Percentiles rank a stretch among this genome's conserved stretches.
Conservation (phyloP, 2,113 vertebrate genomes). For the Corythaixoides concolor region DNA sequence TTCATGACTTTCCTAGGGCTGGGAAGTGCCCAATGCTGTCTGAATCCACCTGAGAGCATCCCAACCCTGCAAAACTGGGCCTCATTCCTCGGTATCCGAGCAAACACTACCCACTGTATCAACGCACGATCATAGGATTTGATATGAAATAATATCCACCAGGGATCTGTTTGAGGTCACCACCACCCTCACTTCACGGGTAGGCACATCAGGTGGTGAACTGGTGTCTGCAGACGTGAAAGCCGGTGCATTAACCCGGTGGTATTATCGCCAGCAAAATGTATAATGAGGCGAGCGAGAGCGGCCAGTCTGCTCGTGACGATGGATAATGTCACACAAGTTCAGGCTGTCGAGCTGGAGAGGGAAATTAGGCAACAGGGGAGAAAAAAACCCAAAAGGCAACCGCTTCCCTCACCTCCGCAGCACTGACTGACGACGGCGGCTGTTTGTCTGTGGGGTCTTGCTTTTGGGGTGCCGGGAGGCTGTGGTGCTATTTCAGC, state of each 20-base stretch:
- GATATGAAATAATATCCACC: neutral
- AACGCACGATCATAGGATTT: neutral
- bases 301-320: neutral
- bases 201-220: neutral
- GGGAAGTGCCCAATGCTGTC: neutral
- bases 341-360: neutral
- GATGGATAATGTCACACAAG: neutral
- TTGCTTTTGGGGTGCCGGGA: neutral
- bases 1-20: neutral
- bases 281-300: neutral
- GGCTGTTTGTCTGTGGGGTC: neutral
- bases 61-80: neutral
- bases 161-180: neutral
- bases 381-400: neutral
- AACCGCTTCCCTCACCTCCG: neutral
- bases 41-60: neutral
- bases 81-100: neutral
- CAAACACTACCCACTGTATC: neutral
- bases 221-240: neutral
- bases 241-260: neutral
- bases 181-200: neutral
- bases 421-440: neutral
- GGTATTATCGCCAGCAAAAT: neutral
- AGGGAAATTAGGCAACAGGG: neutral
- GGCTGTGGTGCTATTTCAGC: neutral